Conservation (phyloP, 1,140 invertebrate genomes). For the Dendrolimus punctatus region DNA sequence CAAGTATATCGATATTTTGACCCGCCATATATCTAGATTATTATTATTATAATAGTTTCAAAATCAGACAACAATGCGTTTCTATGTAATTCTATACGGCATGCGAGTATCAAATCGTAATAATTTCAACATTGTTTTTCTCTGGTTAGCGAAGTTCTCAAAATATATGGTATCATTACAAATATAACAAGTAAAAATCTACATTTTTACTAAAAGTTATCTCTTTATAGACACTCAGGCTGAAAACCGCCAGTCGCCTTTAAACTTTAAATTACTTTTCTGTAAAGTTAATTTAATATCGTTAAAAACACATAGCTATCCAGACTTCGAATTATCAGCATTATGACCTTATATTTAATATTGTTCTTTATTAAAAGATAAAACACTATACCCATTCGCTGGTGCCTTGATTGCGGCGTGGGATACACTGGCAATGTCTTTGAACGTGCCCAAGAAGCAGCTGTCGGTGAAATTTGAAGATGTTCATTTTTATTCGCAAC, state of each 20-base stretch:
- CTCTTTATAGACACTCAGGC: background rate
- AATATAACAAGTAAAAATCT: background rate
- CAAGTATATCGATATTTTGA: too few relatives aligned
- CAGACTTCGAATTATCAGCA: too few relatives aligned
- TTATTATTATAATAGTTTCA: too few relatives aligned
- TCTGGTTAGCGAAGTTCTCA: too few relatives aligned
- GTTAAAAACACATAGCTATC: background rate
- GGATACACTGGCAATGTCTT: conserved; percentile 36
- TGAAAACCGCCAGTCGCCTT: background rate
- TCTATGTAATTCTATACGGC: too few relatives aligned
- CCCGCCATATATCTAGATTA: too few relatives aligned
- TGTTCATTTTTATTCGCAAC: conserved; percentile 23
- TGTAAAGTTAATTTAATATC: background rate
- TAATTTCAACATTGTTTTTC: too few relatives aligned
- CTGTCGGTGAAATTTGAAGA: conserved; percentile 29
- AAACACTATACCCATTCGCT: conserved; percentile 30
- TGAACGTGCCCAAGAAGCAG: conserved; percentile 15
- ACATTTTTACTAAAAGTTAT: background rate
- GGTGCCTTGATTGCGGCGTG: conserved; percentile 31
- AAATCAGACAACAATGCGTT: too few relatives aligned
- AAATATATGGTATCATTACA: too few relatives aligned
- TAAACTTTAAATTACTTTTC: background rate
- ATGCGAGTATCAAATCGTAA: too few relatives aligned
- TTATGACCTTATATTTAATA: too few relatives aligned
- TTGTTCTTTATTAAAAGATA: conserved; percentile 16